Evolutionary conservation across 2,113 vertebrate species (phyloP).

Genomic region (Tor tambroides): DNA sequence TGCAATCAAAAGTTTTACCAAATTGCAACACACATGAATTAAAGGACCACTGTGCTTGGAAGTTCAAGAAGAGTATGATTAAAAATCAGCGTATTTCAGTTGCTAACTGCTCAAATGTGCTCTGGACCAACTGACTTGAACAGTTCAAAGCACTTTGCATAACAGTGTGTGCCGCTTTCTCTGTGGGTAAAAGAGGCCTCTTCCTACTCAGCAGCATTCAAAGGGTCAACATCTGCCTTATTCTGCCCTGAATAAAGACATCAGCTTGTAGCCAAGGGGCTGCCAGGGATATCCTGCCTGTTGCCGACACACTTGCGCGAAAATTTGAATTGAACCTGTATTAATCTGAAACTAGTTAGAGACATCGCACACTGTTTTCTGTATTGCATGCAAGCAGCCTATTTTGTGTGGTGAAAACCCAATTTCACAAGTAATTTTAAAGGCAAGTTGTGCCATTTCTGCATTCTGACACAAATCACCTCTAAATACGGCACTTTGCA

Average conservation of each 20-base stretch:
- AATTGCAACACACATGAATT: conserved; percentile 18
- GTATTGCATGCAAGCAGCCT: not conserved
- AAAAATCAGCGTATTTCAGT: not conserved
- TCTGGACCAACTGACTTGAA: conserved; percentile 20
- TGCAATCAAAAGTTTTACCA: conserved; percentile 15
- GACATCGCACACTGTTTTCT: not conserved
- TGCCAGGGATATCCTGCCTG: conserved; percentile 56
- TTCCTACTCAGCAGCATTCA: conserved; percentile 61
- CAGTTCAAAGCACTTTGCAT: conserved; percentile 31
- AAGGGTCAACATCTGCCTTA: conserved; percentile 68
- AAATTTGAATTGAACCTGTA: not conserved
- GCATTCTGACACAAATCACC: not conserved
- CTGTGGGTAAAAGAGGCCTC: conserved; percentile 57
- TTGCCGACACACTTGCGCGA: conserved; percentile 3
- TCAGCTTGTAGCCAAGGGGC: conserved; percentile 60
- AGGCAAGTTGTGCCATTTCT: not conserved
- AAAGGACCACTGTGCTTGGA: not conserved
- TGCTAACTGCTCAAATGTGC: conserved; percentile 3
- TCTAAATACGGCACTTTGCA: not conserved
- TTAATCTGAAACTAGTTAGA: conserved; percentile 4
- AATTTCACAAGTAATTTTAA: not conserved
- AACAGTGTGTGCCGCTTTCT: conserved; percentile 13
- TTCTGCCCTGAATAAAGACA: conserved; percentile 68
- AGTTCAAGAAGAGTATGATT: not conserved
- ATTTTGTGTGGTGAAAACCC: not conserved